These are phyloP conservation scores for Corythornis vintsioides DNA, from an alignment of 2,113 vertebrate genomes.

Conservation along the genomic window DNA sequence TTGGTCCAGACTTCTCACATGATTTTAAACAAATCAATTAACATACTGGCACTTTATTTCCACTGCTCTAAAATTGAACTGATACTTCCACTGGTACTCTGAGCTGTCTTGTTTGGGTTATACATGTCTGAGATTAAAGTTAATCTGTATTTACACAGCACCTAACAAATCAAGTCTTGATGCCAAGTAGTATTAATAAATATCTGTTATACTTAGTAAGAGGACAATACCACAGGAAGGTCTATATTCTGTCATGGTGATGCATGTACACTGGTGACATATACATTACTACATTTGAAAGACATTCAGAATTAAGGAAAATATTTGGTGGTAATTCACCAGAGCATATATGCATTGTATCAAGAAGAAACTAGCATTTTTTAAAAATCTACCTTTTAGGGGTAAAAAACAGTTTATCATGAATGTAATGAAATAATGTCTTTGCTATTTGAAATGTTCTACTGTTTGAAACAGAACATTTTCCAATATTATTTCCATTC, in stretches of 20 bases:
- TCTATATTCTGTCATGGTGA: background rate
- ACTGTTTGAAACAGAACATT: background rate
- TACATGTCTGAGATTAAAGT: background rate
- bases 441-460: background rate
- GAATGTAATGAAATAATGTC: background rate
- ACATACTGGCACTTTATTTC: background rate
- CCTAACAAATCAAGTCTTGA: background rate
- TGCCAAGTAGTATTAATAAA: background rate
- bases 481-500: background rate
- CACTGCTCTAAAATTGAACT: background rate
- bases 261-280: rapidly evolving
- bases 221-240: background rate
- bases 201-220: background rate
- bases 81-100: background rate
- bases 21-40: background rate
- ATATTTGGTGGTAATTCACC: background rate
- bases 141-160: background rate
- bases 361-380: background rate
- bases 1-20: background rate
- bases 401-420: background rate
- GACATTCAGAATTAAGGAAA: background rate
- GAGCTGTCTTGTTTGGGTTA: background rate
- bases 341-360: background rate
- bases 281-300: background rate
- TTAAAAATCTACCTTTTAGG: background rate